These are phyloP conservation scores for Pelodytes ibericus DNA, from an alignment of 2,797 vertebrate species.

Conservation along the genomic window DNA sequence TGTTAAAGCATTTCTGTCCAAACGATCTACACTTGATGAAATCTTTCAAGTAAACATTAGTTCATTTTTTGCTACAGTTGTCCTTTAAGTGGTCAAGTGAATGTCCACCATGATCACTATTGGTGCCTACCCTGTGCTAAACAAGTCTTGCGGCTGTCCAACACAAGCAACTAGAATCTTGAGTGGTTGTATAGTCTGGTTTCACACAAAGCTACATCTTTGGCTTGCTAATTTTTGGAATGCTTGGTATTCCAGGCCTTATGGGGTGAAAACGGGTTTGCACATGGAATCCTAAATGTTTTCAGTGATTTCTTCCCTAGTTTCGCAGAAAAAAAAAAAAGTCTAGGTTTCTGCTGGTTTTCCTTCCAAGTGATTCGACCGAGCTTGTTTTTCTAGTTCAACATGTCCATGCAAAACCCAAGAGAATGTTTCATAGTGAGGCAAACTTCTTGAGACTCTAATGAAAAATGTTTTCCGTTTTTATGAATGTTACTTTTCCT, in stretches of 20 bases:
- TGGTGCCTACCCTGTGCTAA: too few species aligned
- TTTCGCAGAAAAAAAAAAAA: constrained; percentile 9
- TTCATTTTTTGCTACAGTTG: too few species aligned
- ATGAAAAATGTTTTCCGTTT: constrained; percentile 46
- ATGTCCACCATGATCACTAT: too few species aligned
- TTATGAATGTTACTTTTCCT: constrained; percentile 11
- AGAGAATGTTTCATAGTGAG: constrained; percentile 40
- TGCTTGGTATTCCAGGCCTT: neutral
- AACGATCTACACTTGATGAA: too few species aligned
- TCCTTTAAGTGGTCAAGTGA: too few species aligned
- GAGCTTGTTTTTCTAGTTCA: constrained; percentile 54
- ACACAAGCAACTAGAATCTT: too few species aligned
- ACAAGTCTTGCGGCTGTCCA: too few species aligned
- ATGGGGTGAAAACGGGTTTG: constrained; percentile 4
- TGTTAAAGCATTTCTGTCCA: too few species aligned
- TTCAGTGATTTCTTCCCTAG: constrained; percentile 10
- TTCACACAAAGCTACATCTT: neutral
- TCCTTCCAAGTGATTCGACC: constrained; percentile 35
- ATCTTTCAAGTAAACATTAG: too few species aligned
- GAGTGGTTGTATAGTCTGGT: too few species aligned
- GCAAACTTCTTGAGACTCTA: constrained; percentile 37
- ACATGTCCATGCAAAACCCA: constrained; percentile 54
- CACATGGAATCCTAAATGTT: constrained; percentile 29
- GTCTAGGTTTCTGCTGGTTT: constrained; percentile 25
- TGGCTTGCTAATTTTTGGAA: neutral